phyloP scores from a whole-genome alignment of 2,888 invertebrate species.

The Leucophenga montana region DNA sequence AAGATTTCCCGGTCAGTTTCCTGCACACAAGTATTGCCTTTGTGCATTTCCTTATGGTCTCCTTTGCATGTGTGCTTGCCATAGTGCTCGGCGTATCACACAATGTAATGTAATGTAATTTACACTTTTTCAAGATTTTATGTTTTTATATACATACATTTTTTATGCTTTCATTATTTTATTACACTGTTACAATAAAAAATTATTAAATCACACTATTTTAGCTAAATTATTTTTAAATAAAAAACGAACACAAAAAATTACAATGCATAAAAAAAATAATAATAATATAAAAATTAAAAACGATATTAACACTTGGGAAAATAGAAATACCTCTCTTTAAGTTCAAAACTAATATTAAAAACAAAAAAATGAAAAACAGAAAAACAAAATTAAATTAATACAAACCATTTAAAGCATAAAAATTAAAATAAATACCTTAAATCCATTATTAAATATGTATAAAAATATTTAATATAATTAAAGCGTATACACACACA shows the following conservation, averaged over 20 bases:
- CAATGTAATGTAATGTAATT: too few relatives aligned
- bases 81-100: too few relatives aligned
- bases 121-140: too few relatives aligned
- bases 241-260: constrained; percentile 31
- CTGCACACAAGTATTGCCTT: too few relatives aligned
- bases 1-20: too few relatives aligned
- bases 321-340: constrained; percentile 74
- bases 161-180: constrained; percentile 31
- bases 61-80: too few relatives aligned
- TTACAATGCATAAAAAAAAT: constrained; percentile 44
- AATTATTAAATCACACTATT: background rate
- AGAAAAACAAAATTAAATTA: constrained; percentile 29
- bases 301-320: constrained; percentile 69
- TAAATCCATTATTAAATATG: constrained; percentile 13
- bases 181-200: constrained; percentile 30
- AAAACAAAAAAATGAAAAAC: constrained; percentile 45
- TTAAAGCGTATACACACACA: constrained; percentile 3
- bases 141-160: background rate
- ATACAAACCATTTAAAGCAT: constrained; percentile 36
- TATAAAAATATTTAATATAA: constrained; percentile 11
- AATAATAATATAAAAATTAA: constrained; percentile 39
- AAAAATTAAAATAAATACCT: constrained; percentile 26
- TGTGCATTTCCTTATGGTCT: too few relatives aligned
- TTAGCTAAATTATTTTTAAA: background rate
- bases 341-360: constrained; percentile 71